Evolutionary conservation across 2,113 vertebrate genomes (phyloP).

Genomic region (Thinocorus orbignyianus): DNA sequence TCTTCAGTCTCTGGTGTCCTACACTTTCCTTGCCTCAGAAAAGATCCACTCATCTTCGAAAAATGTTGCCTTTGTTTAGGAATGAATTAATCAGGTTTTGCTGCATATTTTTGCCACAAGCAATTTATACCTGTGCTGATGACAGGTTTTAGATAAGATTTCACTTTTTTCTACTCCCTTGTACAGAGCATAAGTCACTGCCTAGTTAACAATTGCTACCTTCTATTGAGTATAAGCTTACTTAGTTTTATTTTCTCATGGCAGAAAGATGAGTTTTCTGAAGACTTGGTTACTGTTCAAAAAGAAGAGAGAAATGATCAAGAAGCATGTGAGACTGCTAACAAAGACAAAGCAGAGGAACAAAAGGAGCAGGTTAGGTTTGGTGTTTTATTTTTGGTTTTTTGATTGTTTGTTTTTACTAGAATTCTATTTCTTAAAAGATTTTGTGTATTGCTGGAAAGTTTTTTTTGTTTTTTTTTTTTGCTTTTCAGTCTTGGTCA

Average conservation of each 20-base stretch:
- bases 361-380: slow-evolving; percentile 6
- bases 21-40: not conserved
- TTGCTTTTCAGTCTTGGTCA: not conserved
- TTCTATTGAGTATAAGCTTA: not conserved
- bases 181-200: not conserved
- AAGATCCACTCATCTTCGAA: not conserved
- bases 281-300: not conserved
- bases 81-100: not conserved
- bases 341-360: not conserved
- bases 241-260: not conserved
- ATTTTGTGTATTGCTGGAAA: not conserved
- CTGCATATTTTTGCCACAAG: not conserved
- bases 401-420: not conserved
- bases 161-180: not conserved
- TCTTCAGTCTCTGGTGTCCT: not conserved
- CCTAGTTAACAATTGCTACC: not conserved
- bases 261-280: slow-evolving; percentile 46
- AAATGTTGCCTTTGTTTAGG: not conserved
- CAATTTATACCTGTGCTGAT: not conserved
- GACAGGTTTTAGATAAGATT: not conserved
- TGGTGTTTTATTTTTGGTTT: no score
- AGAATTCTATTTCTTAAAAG: not conserved
- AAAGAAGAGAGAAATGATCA: slow-evolving; percentile 33
- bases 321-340: not conserved
- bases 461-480: not conserved